phyloP scores from a whole-genome alignment of 2,888 invertebrate genomes.

The Achlya flavicornis region DNA sequence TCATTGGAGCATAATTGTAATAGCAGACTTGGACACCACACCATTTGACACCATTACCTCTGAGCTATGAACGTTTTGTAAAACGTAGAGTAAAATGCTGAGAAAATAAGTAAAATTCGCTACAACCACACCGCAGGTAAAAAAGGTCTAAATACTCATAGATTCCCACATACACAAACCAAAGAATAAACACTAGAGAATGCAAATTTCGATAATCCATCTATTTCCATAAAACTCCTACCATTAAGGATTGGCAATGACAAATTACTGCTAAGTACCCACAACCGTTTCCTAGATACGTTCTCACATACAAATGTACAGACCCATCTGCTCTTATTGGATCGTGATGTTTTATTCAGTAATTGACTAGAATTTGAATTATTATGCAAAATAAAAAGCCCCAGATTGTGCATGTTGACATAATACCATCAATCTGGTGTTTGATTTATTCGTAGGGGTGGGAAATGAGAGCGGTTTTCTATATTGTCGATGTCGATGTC shows the following conservation, averaged over 20 bases:
- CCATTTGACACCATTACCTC: too few relatives aligned
- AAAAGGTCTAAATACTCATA: slow-evolving; percentile 10
- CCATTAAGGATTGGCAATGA: slow-evolving; percentile 66
- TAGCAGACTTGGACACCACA: too few relatives aligned
- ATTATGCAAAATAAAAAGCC: slow-evolving; percentile 74
- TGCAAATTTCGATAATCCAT: slow-evolving; percentile 58
- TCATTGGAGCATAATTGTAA: too few relatives aligned
- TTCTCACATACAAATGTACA: slow-evolving; percentile 67
- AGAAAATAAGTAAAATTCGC: too few relatives aligned
- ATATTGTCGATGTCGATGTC: slow-evolving; percentile 42
- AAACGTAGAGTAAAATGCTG: too few relatives aligned
- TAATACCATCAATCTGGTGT: slow-evolving; percentile 80
- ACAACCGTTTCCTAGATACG: slow-evolving; percentile 24
- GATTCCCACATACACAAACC: slow-evolving; percentile 30
- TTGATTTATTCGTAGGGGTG: slow-evolving; percentile 67
- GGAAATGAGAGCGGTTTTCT: not conserved
- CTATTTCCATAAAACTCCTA: slow-evolving; percentile 55
- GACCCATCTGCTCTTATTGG: slow-evolving; percentile 64
- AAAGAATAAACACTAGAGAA: slow-evolving; percentile 32
- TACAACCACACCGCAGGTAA: not conserved
- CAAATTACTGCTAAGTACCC: slow-evolving; percentile 59
- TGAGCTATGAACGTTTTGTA: too few relatives aligned
- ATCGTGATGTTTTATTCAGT: slow-evolving; percentile 71
- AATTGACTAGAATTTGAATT: slow-evolving; percentile 74
- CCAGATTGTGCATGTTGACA: slow-evolving; percentile 80